Base-by-base conservation (phyloP, 2,888 invertebrate genomes). In the Tetragonisca angustula region DNA sequence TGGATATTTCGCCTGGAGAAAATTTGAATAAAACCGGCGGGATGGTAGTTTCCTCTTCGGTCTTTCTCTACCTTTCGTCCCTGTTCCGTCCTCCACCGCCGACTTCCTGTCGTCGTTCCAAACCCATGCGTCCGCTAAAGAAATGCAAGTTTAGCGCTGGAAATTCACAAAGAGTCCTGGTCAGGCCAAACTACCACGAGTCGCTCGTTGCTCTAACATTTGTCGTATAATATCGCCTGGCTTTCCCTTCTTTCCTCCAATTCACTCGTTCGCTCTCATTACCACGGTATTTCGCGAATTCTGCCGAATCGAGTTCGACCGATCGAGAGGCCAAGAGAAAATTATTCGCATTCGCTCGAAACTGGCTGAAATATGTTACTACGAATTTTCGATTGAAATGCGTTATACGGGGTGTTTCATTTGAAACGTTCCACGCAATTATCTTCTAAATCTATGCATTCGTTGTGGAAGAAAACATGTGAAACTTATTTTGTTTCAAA, bases 1-100 rank as follows among this genome's bases (percentile, higher is more conserved):
- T 71, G 71, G 82, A 80, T 85, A 76, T 81, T 78, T 75, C 73
- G 79, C 68, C 62, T 52, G 59, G 59, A 72, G 84, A 79, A 67
- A 89, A 87, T 89, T 89, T 89, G 84, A 89, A 89, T 89, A 87
- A 89, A 89, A 84, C 64, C 75, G 36, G 69, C 68, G 24, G 64
- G 62, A 68, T 67, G 52, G 54, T 21, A 75, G 74, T 52, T 79
- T 74, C 67, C 62, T 72, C 61, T 52, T 62, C 21, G 56, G 43
- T 76, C 76, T 54, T 59, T 70, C 72, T 76, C 69, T 43, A 32
- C 72, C 62, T 50, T 49, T 65, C 68, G 54, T 19, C n/a, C 64
- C 64, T 64, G 64, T 32, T 21, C 50, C 43, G 24, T 19, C 62
- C 64, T 21, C 67, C 56, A 32, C 59, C 24, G 43, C 32, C 32